These are phyloP conservation scores for Apeltes quadracus DNA, from an alignment of 2,113 vertebrate species.

Conservation along the genomic window DNA sequence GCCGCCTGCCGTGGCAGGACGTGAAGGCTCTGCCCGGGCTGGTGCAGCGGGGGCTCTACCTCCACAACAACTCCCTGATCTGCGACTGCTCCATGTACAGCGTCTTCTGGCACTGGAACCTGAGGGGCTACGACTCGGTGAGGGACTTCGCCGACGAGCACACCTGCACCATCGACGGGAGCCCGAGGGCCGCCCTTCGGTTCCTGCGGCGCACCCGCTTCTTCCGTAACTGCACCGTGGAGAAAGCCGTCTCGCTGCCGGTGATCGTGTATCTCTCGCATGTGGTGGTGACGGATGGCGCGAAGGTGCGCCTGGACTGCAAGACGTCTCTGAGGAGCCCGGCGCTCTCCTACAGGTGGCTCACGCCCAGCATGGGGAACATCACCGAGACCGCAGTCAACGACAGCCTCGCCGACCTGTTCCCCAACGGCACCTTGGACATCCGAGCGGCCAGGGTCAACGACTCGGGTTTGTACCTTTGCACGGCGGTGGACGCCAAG, in stretches of 20 bases:
- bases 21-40: conserved; percentile 84
- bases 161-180: conserved; percentile 83
- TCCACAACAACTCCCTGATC: conserved; percentile 92
- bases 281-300: conserved; percentile 80
- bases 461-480: conserved; percentile 90
- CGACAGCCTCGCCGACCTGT: conserved; percentile 80
- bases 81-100: conserved; percentile 89
- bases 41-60: conserved; percentile 89
- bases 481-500: conserved; percentile 83
- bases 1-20: conserved; percentile 84
- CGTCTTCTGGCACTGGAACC: conserved; percentile 88
- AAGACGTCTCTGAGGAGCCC: conserved; percentile 73
- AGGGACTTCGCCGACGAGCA: conserved; percentile 87
- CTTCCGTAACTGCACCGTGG: conserved; percentile 86
- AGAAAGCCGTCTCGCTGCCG: conserved; percentile 33
- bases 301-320: conserved; percentile 84
- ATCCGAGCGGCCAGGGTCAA: conserved; percentile 82
- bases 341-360: conserved; percentile 86
- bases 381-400: conserved; percentile 73
- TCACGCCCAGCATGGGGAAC: conserved; percentile 83
- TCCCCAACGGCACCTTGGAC: conserved; percentile 87
- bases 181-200: conserved; percentile 74
- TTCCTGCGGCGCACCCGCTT: conserved; percentile 83
- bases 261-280: conserved; percentile 65
- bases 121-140: conserved; percentile 83